phyloP scores from a whole-genome alignment of 2,888 invertebrate species.

The Dimorphilus gyrociliatus region DNA sequence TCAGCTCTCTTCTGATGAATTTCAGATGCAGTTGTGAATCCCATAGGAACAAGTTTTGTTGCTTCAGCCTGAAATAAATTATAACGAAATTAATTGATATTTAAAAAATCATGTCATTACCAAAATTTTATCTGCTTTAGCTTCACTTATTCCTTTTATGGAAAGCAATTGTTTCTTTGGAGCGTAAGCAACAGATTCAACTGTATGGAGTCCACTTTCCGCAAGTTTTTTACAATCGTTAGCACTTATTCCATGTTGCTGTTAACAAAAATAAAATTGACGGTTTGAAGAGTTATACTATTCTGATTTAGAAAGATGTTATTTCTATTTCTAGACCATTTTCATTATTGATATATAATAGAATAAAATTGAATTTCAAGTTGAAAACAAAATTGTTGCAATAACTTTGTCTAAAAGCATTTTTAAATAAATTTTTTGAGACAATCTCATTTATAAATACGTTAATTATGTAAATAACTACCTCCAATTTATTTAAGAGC shows the following conservation, averaged over 20 bases:
- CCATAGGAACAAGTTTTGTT: constrained; percentile 83
- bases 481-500: no score
- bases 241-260: constrained; percentile 78
- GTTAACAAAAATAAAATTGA: no score
- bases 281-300: no score
- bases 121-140: constrained; percentile 84
- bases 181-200: constrained; percentile 84
- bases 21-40: constrained; percentile 91
- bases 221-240: constrained; percentile 75
- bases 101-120: constrained; percentile 28
- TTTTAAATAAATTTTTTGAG: no score
- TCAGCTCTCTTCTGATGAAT: constrained; percentile 87
- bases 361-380: no score
- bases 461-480: no score
- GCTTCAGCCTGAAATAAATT: constrained; percentile 50
- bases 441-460: no score
- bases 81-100: background rate
- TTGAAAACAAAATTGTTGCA: no score
- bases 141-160: constrained; percentile 83
- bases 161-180: constrained; percentile 73
- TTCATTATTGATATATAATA: no score
- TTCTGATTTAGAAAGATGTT: no score
- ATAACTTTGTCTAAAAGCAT: no score
- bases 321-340: no score
- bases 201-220: constrained; percentile 82